Evolutionary conservation across 2,888 invertebrate species (phyloP), one percentile per base, ranked within the genome.

Genomic region (Parascotia fuliginaria): DNA sequence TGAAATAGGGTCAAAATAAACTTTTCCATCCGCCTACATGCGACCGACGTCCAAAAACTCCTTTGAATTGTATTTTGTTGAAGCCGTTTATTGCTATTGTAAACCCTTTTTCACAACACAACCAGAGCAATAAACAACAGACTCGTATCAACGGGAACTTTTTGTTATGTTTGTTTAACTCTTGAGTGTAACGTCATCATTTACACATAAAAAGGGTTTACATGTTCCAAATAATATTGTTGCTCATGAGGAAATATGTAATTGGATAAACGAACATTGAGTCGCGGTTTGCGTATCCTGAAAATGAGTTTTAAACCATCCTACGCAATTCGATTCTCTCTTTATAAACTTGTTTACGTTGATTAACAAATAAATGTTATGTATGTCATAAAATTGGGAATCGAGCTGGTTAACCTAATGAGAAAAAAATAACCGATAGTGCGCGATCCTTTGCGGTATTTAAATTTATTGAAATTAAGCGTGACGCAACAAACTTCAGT

Each of bases 1-100:
- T 44, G 44, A 38, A 44, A 58, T 54, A 57, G 46, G 47, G 29
- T 38, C 39, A 46, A 63, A 50, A 58, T 54, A 63, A 66, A 66
- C 63, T 53, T 53, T 37, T 40, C 27, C 19, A 12, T n/a, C 19
- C 12, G 9, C 22, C 29, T 12, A 12, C 38, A n/a, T 12, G 16
- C 33, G 38, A 27, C 38, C 44, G 36, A 43, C 37, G 43, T 39
- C 45, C 33, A 27, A 32, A 53, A 46, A 43, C 31, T 49, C 53
- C 53, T 44, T 22, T 37, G 34, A 41, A 39, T 39, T 48, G 44
- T 55, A 33, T 55, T 55, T 49, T 42, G 36, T 37, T 39, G 44
- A 56, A 55, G 42, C 36, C 47, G 19, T 55, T 61, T 51, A 61
- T 55, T 48, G 40, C 37, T 34, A 44, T 46, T 55, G 46, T 61